These are phyloP conservation scores for Epistrophe eligans DNA, from an alignment of 2,888 invertebrate species.

Conservation along the genomic window DNA sequence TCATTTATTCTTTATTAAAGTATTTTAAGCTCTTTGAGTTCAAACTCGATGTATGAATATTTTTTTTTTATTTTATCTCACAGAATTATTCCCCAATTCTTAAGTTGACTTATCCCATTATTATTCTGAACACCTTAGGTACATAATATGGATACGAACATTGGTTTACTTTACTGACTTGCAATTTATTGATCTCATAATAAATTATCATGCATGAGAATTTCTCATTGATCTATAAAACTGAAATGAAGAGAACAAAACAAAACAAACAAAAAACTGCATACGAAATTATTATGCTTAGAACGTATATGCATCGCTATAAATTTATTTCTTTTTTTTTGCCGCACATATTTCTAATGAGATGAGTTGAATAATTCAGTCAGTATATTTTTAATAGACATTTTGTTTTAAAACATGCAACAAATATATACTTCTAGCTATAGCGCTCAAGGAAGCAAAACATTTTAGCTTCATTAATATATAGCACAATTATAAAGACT, in stretches of 20 bases:
- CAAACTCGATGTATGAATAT: no score
- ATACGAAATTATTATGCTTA: not conserved
- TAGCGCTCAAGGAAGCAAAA: not conserved
- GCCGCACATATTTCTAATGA: not conserved
- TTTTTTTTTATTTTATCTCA: no score
- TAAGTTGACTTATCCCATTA: no score
- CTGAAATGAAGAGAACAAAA: not conserved
- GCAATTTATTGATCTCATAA: no score
- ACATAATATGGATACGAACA: no score
- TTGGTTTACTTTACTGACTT: not conserved
- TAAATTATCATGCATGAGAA: not conserved
- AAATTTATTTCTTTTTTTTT: not conserved
- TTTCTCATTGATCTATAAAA: not conserved
- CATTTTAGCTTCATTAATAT: constrained; percentile 2
- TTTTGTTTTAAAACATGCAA: not conserved
- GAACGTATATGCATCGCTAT: not conserved
- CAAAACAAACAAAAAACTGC: not conserved
- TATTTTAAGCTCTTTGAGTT: no score
- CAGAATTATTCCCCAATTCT: no score
- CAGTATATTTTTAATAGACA: not conserved
- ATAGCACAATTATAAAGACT: constrained; percentile 2
- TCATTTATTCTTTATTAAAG: no score
- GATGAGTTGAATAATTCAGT: constrained; percentile 14
- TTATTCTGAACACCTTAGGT: no score
- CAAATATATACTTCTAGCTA: not conserved